These are phyloP conservation scores for human DNA, from an alignment of 2,113 vertebrate species.

Conservation along the genomic window DNA sequence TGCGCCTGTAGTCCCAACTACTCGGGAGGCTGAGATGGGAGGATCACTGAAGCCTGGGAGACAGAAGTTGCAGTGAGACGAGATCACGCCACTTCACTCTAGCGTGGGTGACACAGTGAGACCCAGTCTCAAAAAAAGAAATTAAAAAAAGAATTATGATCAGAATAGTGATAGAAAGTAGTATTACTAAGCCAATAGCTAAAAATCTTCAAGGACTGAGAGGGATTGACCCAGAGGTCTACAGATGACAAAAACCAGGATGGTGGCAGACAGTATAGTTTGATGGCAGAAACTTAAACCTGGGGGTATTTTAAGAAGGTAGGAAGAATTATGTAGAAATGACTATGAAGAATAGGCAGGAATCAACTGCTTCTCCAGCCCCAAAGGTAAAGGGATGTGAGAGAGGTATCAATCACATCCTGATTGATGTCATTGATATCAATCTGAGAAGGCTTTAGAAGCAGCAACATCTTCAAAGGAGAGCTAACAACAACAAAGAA, in stretches of 20 bases:
- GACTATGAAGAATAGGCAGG: background rate
- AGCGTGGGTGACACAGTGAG: too few relatives aligned
- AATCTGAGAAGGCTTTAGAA: background rate
- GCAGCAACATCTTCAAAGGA: constrained; percentile 4
- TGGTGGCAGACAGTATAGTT: background rate
- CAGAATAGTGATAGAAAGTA: background rate
- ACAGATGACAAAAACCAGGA: background rate
- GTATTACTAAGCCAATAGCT: background rate
- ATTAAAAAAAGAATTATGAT: background rate
- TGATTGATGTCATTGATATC: too few relatives aligned
- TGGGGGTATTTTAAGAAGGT: background rate
- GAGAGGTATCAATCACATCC: background rate
- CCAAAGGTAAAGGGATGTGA: background rate
- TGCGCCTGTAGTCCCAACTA: too few relatives aligned
- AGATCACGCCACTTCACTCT: too few relatives aligned
- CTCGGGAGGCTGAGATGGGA: too few relatives aligned
- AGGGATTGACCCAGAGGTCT: background rate
- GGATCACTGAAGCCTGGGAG: too few relatives aligned
- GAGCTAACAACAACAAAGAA: constrained; percentile 39
- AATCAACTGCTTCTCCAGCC: background rate
- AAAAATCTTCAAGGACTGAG: constrained; percentile 41
- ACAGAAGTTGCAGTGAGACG: too few relatives aligned
- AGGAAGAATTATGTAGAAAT: background rate
- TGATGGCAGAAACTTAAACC: constrained; percentile 32
- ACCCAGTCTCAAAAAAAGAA: too few relatives aligned